These are phyloP conservation scores for Molossus alvarezi DNA, from an alignment of 2,797 vertebrate genomes.

Conservation along the genomic window DNA sequence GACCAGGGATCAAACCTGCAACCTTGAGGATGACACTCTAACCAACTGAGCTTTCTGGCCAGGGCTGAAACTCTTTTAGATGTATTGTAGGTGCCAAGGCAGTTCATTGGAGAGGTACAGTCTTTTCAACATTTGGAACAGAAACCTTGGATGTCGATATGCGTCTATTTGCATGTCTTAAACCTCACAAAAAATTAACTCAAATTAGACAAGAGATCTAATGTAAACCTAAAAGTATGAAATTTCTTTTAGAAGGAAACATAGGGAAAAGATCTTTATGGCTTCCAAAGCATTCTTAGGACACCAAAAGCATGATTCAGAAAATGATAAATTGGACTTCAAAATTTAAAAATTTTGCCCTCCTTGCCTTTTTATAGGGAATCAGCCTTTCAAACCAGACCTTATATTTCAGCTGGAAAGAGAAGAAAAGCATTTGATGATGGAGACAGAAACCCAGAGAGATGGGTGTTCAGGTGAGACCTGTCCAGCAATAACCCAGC, in stretches of 20 bases:
- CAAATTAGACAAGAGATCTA: not conserved
- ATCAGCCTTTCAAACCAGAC: conserved; percentile 56
- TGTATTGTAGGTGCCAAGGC: not conserved
- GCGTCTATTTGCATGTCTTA: not conserved
- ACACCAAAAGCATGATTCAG: not conserved
- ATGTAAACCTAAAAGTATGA: not conserved
- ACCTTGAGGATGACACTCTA: not conserved
- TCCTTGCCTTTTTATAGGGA: conserved; percentile 10
- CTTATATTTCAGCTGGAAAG: conserved; percentile 70
- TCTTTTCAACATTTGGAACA: conserved; percentile 11
- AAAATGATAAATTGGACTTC: not conserved
- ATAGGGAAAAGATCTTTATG: not conserved
- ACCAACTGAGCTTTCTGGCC: not conserved
- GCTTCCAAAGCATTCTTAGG: not conserved
- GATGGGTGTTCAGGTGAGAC: conserved; percentile 45
- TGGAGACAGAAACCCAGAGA: not conserved
- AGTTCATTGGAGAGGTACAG: not conserved
- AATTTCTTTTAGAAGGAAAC: not conserved
- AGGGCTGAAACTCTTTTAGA: not conserved
- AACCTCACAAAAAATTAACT: not conserved
- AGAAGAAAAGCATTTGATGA: conserved; percentile 39
- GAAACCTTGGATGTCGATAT: not conserved
- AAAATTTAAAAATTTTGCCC: not conserved
- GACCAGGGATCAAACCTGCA: no score
- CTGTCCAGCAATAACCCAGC: no score